Evolutionary conservation across 1,140 invertebrate species (phyloP), one percentile per base, ranked within the genome.

Genomic region (Psix sp.): DNA sequence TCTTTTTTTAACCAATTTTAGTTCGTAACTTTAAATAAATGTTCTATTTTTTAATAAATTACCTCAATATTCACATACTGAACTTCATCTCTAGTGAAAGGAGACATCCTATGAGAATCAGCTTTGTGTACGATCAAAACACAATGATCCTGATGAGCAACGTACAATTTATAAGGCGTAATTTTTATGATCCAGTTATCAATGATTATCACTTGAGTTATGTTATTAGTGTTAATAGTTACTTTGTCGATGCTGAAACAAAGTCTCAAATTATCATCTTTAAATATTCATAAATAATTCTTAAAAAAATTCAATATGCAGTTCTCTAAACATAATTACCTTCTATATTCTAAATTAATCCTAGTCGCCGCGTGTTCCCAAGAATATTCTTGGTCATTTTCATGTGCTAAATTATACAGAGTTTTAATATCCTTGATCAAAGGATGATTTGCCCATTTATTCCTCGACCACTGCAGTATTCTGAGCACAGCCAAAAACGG

Each of bases 121-220:
- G 91, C 91, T 90, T 90, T 91, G 63, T 91, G 91, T 10, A 95
- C 89, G 17, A 92, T 90, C 0, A 97, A 85, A 15, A 90, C 86
- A 26, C 94, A 91, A 82, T 96, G 93, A 78, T 87, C 90, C 82
- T 96, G 94, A 81, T 94, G 92, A 0, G 92, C 91, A 35, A 96
- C 80, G 74, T 92, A 87, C 0, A 96, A 79, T 75, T 84, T 90
- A 80, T 96, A 95, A 38, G 93, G 91, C 0, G 91, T 89, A 1
- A 95, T 90, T 87, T 95, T 95, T 16, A 97, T 91, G n/a, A 97
- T 91, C 95, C 95, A 97, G 73, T 92, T 95, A 77, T 95, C 92
- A 0, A 94, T 96, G 3, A 92, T 93, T 68, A 96, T 89, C 21
- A 95, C 87, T 77, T 91, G 91, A 42, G 89, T 90, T 16, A 94